Conservation (phyloP, 2,113 vertebrate species). For the Malurus alboscapulatus region DNA sequence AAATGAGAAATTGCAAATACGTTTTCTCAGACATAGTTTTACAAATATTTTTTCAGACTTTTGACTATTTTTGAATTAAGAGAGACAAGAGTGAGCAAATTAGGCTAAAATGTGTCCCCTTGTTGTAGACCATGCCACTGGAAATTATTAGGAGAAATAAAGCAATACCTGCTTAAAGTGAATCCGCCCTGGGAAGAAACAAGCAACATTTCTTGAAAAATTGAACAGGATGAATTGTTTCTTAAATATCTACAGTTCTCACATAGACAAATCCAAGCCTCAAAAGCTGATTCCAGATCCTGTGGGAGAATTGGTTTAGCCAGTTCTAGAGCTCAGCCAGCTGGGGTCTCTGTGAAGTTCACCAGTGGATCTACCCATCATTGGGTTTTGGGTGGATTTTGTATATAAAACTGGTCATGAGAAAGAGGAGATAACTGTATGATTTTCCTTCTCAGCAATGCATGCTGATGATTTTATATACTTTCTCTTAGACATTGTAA, state of each 20-base stretch:
- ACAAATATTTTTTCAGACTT: neutral
- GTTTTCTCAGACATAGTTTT: neutral
- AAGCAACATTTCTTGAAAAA: neutral
- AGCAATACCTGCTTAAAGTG: neutral
- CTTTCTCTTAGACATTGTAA: neutral
- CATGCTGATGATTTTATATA: conserved; percentile 23
- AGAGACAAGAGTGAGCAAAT: neutral
- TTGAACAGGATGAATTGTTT: neutral
- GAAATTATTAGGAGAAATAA: neutral
- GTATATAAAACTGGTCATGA: neutral
- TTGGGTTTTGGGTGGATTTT: neutral
- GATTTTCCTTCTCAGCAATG: neutral
- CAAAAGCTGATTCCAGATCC: neutral
- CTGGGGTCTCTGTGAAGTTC: neutral
- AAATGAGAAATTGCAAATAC: neutral
- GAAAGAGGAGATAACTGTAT: neutral
- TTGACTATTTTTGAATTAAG: neutral
- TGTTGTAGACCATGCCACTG: neutral
- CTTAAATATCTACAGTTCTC: neutral
- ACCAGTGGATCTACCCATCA: neutral
- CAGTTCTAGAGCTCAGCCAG: neutral
- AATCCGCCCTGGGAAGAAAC: neutral
- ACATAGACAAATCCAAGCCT: neutral
- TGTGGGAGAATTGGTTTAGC: neutral
- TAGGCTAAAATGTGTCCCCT: neutral